Base-by-base conservation (phyloP, 1,140 invertebrate species). In the Samia ricini region DNA sequence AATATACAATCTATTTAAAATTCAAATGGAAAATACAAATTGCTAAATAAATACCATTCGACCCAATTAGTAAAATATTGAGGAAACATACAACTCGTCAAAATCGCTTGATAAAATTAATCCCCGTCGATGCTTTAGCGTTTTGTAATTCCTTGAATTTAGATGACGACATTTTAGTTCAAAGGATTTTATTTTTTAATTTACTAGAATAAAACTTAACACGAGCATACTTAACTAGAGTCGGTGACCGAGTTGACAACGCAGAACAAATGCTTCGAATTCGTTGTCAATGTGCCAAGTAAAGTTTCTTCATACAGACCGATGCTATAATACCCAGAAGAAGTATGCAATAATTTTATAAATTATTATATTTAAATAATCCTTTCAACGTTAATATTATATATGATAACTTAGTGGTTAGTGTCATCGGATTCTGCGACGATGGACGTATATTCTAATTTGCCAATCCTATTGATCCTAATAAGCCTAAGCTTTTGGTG, bases 201-300 rank as follows among this genome's bases (percentile, higher is more conserved):
- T 48, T 19, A 20, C 15, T 42, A 58, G n/a, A 49, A 42, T 21
- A 48, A 48, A 58, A 58, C 15, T 33, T 20, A 58, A 10, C 5
- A 55, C 8, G 36, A 33, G 29, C 56, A 18, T n/a, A n/a, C n/a
- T 19, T 33, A 56, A 23, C 54, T 12, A 52, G 64, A 79, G 76
- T 79, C 78, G 77, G 62, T 74, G 81, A 77, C 76, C 76, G 73
- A 64, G 56, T 71, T 78, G 77, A 86, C 76, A 81, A 66, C 67
- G 54, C 57, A 60, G 64, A 64, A 77, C 74, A 74, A 79, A 78
- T 79, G 71, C 59, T 71, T 72, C 68, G 64, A 74, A 80, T 84
- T 80, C 74, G 61, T 83, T 86, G 83, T 72, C 79, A 81, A 63
- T 54, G 70, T 81, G 84, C 85, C 84, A 88, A 83, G 62, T 77